Evolutionary conservation across 2,888 invertebrate genomes (phyloP).

Genomic region (Ferrisia virgata): DNA sequence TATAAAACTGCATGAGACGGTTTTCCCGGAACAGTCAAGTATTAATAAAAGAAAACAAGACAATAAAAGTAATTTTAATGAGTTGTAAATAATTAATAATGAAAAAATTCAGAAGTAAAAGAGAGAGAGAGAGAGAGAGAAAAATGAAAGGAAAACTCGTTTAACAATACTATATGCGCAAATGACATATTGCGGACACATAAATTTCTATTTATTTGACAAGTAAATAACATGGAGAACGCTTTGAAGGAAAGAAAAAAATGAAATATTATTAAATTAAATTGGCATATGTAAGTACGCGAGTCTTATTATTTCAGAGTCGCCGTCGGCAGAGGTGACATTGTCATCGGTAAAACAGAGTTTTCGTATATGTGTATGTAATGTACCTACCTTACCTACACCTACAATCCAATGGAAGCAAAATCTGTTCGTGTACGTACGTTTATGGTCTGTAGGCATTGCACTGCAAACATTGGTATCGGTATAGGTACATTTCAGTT

Average conservation of each 20-base stretch:
- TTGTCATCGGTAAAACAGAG: neutral
- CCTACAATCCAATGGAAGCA: no score
- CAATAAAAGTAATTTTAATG: neutral
- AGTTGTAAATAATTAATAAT: constrained; percentile 18
- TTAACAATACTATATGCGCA: neutral
- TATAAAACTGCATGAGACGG: neutral
- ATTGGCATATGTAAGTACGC: neutral
- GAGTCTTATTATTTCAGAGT: neutral
- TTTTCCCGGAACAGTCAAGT: neutral
- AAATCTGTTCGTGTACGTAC: no score
- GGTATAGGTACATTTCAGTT: no score
- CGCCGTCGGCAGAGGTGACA: neutral
- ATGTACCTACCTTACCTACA: neutral
- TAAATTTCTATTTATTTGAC: constrained; percentile 27
- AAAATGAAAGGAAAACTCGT: constrained; percentile 24
- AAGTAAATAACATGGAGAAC: neutral
- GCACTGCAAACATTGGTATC: no score
- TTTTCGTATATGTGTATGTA: neutral
- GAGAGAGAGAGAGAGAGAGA: neutral
- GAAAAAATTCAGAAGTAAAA: neutral
- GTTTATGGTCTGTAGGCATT: no score
- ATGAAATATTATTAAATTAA: constrained; percentile 23
- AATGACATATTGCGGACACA: constrained; percentile 16
- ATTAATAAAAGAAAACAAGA: constrained; percentile 14
- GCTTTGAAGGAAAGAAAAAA: neutral